Evolutionary conservation across 2,113 vertebrate species (phyloP).

Genomic region (Mohoua ochrocephala): DNA sequence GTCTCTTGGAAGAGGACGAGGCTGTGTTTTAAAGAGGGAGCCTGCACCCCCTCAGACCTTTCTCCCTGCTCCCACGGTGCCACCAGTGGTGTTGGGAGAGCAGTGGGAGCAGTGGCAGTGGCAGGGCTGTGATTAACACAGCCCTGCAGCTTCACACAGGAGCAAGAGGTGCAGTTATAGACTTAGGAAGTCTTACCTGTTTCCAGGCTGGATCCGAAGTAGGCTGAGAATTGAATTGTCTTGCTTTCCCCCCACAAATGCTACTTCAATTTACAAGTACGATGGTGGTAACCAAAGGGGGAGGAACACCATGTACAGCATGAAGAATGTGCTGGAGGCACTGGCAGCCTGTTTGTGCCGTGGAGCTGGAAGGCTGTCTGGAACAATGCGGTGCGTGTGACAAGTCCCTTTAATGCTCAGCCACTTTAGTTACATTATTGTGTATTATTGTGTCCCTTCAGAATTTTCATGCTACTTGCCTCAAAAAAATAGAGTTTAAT

Average conservation of each 20-base stretch:
- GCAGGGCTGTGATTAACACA: background rate
- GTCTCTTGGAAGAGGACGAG: background rate
- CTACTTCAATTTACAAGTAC: background rate
- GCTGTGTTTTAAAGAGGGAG: background rate
- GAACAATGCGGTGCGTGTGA: fast-evolving
- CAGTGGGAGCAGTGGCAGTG: background rate
- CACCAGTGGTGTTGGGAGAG: fast-evolving
- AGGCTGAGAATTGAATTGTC: background rate
- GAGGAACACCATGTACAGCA: too few species aligned
- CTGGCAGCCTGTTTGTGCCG: fast-evolving
- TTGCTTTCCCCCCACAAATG: background rate
- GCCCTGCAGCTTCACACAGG: background rate
- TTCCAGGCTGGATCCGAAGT: background rate
- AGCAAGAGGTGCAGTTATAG: background rate
- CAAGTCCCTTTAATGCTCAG: background rate
- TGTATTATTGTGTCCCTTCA: background rate
- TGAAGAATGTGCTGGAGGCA: background rate
- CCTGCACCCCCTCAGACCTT: background rate
- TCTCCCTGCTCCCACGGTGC: background rate
- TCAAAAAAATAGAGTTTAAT: background rate
- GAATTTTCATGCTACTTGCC: background rate
- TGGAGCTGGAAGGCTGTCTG: background rate
- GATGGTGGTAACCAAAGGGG: background rate
- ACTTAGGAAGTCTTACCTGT: background rate
- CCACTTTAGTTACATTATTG: background rate